These are phyloP conservation scores for Phyllotis vaccarum DNA, from an alignment of 2,797 vertebrate genomes.

Conservation along the genomic window DNA sequence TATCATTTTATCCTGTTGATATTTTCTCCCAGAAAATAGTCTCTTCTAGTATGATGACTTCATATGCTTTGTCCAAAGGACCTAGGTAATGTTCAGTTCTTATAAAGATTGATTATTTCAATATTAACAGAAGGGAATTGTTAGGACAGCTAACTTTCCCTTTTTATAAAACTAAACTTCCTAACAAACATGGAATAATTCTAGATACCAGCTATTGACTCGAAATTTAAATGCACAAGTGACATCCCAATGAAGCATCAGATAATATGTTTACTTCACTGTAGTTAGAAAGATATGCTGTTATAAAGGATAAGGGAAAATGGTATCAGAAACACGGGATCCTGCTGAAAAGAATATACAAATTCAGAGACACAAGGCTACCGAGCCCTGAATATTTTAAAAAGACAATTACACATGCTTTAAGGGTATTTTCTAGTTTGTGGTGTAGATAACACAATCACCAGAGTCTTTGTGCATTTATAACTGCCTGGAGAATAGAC, in stretches of 20 bases:
- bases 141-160: slow-evolving; percentile 17
- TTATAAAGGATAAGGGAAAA: slow-evolving; percentile 50
- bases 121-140: slow-evolving; percentile 21
- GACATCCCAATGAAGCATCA: slow-evolving; percentile 3
- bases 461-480: slow-evolving; percentile 70
- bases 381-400: slow-evolving; percentile 33
- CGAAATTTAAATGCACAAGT: slow-evolving; percentile 57
- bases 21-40: neutral
- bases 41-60: neutral
- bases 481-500: slow-evolving; percentile 74
- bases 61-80: neutral
- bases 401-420: slow-evolving; percentile 78
- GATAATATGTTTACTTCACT: neutral
- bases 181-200: slow-evolving; percentile 60
- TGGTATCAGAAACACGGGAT: slow-evolving; percentile 50
- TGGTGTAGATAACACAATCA: slow-evolving; percentile 68
- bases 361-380: slow-evolving; percentile 62
- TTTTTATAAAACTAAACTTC: slow-evolving; percentile 60
- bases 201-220: slow-evolving; percentile 50
- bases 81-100: neutral
- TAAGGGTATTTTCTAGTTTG: slow-evolving; percentile 76
- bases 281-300: slow-evolving; percentile 58
- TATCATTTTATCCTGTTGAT: neutral
- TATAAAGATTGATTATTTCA: slow-evolving; percentile 58
- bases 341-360: slow-evolving; percentile 67